Conservation (phyloP, 1,140 invertebrate species). For the Drosophila santomea region DNA sequence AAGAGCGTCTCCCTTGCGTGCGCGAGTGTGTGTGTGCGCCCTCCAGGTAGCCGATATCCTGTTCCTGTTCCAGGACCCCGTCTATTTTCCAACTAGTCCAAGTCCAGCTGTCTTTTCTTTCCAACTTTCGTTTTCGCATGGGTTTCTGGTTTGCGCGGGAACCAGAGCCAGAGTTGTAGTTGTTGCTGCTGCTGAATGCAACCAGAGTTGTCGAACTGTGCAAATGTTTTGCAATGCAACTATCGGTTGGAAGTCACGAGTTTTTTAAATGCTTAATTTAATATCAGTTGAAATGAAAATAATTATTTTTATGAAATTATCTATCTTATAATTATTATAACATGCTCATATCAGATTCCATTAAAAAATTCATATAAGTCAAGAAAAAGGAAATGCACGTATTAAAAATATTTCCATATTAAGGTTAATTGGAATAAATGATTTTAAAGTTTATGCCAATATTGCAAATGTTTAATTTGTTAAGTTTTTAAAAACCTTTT, state of each 20-base stretch:
- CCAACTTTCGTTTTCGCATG: slow-evolving; percentile 19
- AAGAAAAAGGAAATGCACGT: no score
- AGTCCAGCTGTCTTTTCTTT: slow-evolving; percentile 31
- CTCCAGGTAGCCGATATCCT: slow-evolving; percentile 43
- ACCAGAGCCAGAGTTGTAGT: slow-evolving; percentile 9
- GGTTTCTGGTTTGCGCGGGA: slow-evolving; percentile 47
- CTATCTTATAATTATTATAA: no score
- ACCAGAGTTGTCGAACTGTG: slow-evolving; percentile 39
- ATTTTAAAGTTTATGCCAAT: no score
- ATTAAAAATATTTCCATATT: no score
- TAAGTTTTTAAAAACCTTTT: no score
- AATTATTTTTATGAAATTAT: no score
- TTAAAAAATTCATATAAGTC: no score
- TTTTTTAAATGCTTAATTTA: background rate
- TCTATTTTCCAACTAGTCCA: slow-evolving; percentile 64
- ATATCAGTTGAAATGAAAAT: no score
- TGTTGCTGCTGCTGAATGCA: background rate
- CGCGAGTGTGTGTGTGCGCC: slow-evolving; percentile 8
- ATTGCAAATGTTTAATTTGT: no score
- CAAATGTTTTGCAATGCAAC: background rate
- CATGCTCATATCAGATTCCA: no score
- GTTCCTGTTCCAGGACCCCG: slow-evolving; percentile 9
- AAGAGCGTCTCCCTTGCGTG: background rate
- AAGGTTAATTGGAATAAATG: no score
- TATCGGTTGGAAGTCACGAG: background rate